Evolutionary conservation across 2,888 invertebrate species (phyloP), one percentile per base, ranked within the genome.

Genomic region (Nycteola revayana): DNA sequence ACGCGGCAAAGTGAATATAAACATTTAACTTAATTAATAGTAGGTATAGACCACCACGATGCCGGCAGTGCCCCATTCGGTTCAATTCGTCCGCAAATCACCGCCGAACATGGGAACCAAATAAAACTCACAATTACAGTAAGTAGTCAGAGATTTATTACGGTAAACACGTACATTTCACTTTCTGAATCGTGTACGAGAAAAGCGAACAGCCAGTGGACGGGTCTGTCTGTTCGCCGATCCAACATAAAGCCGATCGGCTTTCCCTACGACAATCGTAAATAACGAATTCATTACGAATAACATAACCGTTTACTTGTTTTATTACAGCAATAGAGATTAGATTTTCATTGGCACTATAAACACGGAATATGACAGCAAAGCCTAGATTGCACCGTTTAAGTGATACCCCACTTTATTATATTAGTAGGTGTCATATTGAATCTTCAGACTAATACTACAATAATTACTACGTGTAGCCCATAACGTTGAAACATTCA

Each of bases 141-240:
- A 62, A 62, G 65, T 66, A 62, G 60, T 52, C 40, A 28, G 43
- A 69, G 75, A 78, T 78, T 78, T 77, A 80, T 75, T 68, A 73
- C 62, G 57, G 54, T 65, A 61, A 68, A 67, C 69, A 65, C 60
- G 61, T 65, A 66, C 72, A 71, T 80, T 80, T 80, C 79, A 77
- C 81, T 80, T 77, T 78, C 76, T 54, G 65, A 73, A 65, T 70
- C 74, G 76, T 77, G 80, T 71, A 64, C 71, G 71, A 72, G 76
- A 78, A 75, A 55, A 75, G 68, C 66, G 54, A 57, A 62, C 62
- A 62, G 61, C 67, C 71, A 63, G 71, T 65, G 68, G 75, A 68
- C 72, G 56, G 66, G 60, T 53, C 53, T 66, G 61, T 66, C 46
- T 36, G 42, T 49, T 43, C 26, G 30, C 32, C 43, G 49, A 48